Conservation (phyloP, 2,797 vertebrate genomes). For the Streptopelia turtur region DNA sequence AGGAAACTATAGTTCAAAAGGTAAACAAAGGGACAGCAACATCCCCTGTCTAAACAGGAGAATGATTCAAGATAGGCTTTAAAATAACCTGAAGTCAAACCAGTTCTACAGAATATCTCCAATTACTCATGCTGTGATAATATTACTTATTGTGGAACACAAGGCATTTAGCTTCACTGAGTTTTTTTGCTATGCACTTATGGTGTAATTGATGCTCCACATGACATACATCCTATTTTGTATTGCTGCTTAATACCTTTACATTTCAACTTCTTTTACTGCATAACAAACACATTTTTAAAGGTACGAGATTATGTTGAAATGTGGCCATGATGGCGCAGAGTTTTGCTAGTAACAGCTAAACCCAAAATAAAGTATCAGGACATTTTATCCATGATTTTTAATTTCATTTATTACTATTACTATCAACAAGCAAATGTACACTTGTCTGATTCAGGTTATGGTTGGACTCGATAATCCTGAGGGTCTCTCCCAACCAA, state of each 20-base stretch:
- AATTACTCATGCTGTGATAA: slow-evolving; percentile 69
- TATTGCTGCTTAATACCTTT: slow-evolving; percentile 40
- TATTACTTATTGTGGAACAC: neutral
- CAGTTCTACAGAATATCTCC: slow-evolving; percentile 32
- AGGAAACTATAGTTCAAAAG: neutral
- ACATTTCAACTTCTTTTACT: slow-evolving; percentile 38
- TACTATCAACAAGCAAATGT: neutral
- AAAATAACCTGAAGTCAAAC: slow-evolving; percentile 52
- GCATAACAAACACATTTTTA: slow-evolving; percentile 40
- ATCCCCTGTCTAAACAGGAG: slow-evolving; percentile 5
- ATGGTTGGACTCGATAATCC: no score
- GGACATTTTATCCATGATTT: neutral
- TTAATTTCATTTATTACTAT: neutral
- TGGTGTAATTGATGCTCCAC: slow-evolving; percentile 59
- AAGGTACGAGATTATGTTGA: neutral
- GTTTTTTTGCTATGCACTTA: slow-evolving; percentile 34
- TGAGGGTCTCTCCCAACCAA: no score
- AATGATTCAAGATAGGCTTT: slow-evolving; percentile 48
- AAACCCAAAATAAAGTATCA: neutral
- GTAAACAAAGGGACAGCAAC: slow-evolving; percentile 3
- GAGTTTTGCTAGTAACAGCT: neutral
- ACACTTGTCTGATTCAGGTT: neutral
- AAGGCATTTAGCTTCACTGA: slow-evolving; percentile 53
- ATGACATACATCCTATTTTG: slow-evolving; percentile 35
- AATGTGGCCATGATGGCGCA: neutral